These are phyloP conservation scores for Galeruca laticollis DNA, from an alignment of 2,888 invertebrate genomes.

Conservation along the genomic window DNA sequence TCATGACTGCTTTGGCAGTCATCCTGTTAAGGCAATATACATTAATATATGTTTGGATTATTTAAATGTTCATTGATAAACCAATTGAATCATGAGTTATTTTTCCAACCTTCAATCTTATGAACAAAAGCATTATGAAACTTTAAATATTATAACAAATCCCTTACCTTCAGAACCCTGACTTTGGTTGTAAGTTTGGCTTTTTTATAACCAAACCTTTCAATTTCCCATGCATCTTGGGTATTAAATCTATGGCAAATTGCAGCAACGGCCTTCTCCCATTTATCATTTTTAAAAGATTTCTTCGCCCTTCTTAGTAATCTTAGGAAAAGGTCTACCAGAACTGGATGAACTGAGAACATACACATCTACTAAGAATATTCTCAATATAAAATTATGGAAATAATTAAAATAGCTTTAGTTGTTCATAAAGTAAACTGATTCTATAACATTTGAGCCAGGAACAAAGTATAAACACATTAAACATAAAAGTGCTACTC, in stretches of 20 bases:
- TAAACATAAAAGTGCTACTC: too few species aligned
- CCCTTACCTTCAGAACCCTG: constrained; percentile 85
- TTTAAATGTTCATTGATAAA: too few species aligned
- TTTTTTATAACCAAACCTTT: constrained; percentile 95
- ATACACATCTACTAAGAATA: constrained; percentile 13
- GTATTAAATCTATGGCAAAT: constrained; percentile 91
- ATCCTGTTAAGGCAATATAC: too few species aligned
- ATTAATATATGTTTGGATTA: too few species aligned
- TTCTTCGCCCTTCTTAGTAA: constrained; percentile 88
- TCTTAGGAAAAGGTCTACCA: constrained; percentile 90
- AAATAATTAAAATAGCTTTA: neutral
- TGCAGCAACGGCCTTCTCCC: constrained; percentile 91
- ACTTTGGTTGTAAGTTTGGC: constrained; percentile 90
- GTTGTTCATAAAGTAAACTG: too few species aligned
- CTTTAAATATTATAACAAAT: constrained; percentile 33
- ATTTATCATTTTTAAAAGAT: constrained; percentile 82
- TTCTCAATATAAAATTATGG: neutral
- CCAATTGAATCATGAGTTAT: neutral
- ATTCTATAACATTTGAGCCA: too few species aligned
- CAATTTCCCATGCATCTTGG: constrained; percentile 96
- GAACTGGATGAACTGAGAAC: constrained; percentile 81
- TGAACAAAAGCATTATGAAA: neutral
- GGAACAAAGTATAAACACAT: too few species aligned
- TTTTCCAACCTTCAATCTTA: neutral
- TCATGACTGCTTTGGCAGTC: too few species aligned